phyloP scores from a whole-genome alignment of 2,113 vertebrate genomes.

The Pseudolaguvia tuberculata region DNA sequence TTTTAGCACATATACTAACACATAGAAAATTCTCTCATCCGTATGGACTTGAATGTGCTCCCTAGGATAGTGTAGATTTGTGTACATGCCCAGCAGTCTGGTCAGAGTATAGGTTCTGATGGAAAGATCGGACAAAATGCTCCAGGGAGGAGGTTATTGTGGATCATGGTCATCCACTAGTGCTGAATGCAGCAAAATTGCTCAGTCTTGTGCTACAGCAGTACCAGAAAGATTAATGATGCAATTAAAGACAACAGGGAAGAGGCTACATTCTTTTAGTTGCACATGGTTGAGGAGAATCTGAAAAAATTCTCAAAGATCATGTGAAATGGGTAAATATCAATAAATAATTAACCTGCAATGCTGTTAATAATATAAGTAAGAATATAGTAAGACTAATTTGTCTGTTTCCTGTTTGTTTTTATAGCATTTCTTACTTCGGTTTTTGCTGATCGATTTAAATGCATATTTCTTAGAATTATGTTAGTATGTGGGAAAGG shows the following conservation, averaged over 20 bases:
- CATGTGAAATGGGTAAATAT: neutral
- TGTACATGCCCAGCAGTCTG: neutral
- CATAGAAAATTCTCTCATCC: neutral
- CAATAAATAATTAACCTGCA: constrained; percentile 4
- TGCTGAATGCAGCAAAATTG: constrained; percentile 21
- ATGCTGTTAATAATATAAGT: neutral
- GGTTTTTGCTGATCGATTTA: no score
- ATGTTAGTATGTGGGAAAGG: neutral
- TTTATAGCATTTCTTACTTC: neutral
- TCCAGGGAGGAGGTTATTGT: constrained; percentile 24
- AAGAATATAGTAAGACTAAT: neutral
- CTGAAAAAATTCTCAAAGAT: constrained; percentile 3
- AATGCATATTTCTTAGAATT: neutral
- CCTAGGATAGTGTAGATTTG: neutral
- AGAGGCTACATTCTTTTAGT: constrained; percentile 6
- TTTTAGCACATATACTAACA: neutral
- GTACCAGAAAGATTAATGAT: constrained; percentile 31
- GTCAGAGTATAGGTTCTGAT: neutral
- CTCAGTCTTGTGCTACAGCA: constrained; percentile 9
- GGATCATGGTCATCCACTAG: constrained; percentile 25
- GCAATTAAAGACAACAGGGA: constrained; percentile 26
- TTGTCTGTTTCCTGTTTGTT: neutral
- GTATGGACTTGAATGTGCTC: constrained; percentile 6
- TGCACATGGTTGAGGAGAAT: neutral
- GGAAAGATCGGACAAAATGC: constrained; percentile 11